These are phyloP conservation scores for Ptiloglossa arizonensis DNA, from an alignment of 1,140 invertebrate genomes.

Conservation along the genomic window DNA sequence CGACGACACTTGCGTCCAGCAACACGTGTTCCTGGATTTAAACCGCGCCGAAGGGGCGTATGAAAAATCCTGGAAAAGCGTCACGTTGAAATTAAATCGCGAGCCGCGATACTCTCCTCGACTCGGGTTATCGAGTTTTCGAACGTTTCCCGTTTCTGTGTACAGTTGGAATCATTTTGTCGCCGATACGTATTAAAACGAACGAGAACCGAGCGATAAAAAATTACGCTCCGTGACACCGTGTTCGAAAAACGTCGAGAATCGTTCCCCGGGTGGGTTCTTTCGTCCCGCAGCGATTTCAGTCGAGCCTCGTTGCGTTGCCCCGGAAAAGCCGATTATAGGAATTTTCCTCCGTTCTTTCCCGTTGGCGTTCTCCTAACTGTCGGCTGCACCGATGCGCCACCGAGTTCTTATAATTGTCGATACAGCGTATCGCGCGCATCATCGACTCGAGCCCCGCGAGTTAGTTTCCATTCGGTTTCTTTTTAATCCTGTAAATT, in stretches of 20 bases:
- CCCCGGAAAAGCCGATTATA: too few relatives aligned
- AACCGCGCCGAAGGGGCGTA: neutral
- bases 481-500: neutral
- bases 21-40: conserved; percentile 20
- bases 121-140: neutral
- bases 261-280: neutral
- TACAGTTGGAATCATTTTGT: too few relatives aligned
- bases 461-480: neutral
- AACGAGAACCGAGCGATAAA: neutral
- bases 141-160: neutral
- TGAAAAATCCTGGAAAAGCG: neutral
- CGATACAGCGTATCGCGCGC: neutral
- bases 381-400: too few relatives aligned
- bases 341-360: too few relatives aligned
- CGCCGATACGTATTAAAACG: neutral
- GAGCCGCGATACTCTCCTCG: neutral
- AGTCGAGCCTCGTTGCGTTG: too few relatives aligned
- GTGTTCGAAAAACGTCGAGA: too few relatives aligned
- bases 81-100: neutral
- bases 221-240: too few relatives aligned
- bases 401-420: neutral
- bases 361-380: too few relatives aligned
- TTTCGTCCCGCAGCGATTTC: too few relatives aligned
- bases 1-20: neutral
- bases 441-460: neutral